These are phyloP conservation scores for Okamejei kenojei DNA, from an alignment of 2,797 vertebrate species.

Conservation along the genomic window DNA sequence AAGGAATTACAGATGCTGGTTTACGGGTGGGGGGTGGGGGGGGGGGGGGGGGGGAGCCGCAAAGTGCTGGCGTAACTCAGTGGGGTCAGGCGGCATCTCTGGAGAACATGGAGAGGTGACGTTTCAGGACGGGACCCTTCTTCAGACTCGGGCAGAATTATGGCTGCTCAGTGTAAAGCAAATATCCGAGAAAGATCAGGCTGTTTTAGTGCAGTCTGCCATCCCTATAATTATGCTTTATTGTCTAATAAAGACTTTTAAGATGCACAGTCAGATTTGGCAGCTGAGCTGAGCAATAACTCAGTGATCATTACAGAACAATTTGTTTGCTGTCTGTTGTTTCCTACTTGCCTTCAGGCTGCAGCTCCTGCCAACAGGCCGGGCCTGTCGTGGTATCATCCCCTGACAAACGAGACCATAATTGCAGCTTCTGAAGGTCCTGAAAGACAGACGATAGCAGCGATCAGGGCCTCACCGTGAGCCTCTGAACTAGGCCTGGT, in stretches of 20 bases:
- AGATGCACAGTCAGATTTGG: slow-evolving; percentile 35
- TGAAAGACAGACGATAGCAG: slow-evolving; percentile 15
- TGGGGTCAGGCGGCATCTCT: too few species aligned
- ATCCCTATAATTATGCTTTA: slow-evolving; percentile 34
- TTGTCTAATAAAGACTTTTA: slow-evolving; percentile 37
- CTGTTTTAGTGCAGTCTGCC: slow-evolving; percentile 7
- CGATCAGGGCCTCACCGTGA: background rate
- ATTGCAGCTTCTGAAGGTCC: slow-evolving; percentile 16
- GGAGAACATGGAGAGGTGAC: too few species aligned
- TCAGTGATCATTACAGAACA: slow-evolving; percentile 34
- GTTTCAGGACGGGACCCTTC: too few species aligned
- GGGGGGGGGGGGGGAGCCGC: too few species aligned
- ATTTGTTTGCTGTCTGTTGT: slow-evolving; percentile 37
- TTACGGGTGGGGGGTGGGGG: too few species aligned
- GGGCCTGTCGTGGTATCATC: slow-evolving; percentile 4
- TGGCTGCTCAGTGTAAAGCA: background rate
- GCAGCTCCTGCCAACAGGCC: background rate
- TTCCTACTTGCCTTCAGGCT: slow-evolving; percentile 23
- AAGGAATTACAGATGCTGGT: too few species aligned
- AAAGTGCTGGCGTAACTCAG: too few species aligned
- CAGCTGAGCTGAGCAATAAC: slow-evolving; percentile 31
- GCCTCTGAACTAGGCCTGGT: background rate
- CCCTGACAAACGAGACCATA: slow-evolving; percentile 27
- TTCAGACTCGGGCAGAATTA: background rate
- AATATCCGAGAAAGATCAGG: background rate